Conservation (phyloP, 2,797 vertebrate genomes). For the Amniataba percoides region DNA sequence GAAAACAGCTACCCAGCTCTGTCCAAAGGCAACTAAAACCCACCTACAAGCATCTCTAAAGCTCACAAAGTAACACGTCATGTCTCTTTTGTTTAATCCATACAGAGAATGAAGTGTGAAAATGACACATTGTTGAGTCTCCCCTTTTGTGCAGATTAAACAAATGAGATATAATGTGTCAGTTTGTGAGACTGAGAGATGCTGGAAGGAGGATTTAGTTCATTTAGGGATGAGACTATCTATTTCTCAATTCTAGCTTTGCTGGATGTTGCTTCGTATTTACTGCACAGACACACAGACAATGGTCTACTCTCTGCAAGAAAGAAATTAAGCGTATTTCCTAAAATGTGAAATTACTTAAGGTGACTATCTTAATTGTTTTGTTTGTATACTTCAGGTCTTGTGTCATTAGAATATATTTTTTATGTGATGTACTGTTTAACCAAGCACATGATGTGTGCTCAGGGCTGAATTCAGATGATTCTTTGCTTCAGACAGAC, state of each 20-base stretch:
- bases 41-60: not conserved
- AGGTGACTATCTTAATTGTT: not conserved
- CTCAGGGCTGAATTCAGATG: slow-evolving; percentile 5
- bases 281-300: not conserved
- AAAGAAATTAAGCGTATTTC: not conserved
- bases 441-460: not conserved
- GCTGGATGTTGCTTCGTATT: not conserved
- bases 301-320: not conserved
- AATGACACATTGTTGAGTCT: not conserved
- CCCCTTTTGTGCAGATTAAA: not conserved
- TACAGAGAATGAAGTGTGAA: not conserved
- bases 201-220: not conserved
- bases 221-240: not conserved
- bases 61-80: not conserved
- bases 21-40: too few species aligned
- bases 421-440: not conserved
- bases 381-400: too few species aligned
- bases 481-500: not conserved
- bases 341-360: not conserved
- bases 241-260: not conserved
- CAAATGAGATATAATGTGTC: not conserved
- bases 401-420: not conserved
- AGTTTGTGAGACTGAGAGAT: not conserved
- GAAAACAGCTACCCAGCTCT: not conserved
- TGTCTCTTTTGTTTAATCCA: not conserved